These are phyloP conservation scores for Tenthredo livida DNA, from an alignment of 2,888 invertebrate genomes.

Conservation along the genomic window DNA sequence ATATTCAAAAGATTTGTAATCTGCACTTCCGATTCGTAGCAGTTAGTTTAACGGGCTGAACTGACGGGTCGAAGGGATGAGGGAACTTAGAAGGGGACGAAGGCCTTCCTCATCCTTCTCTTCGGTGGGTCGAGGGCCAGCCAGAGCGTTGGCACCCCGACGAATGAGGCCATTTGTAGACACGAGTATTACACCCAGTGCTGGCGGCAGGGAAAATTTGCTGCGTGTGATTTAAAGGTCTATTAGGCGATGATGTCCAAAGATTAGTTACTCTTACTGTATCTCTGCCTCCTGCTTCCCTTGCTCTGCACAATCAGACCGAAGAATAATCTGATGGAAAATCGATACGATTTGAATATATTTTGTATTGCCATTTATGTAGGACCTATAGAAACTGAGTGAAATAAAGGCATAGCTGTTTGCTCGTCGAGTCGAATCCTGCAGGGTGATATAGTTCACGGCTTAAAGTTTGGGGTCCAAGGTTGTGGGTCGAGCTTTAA, in stretches of 20 bases:
- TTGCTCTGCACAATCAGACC: too few species aligned
- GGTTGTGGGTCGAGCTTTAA: constrained; percentile 14
- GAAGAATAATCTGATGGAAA: neutral
- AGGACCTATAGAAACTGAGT: neutral
- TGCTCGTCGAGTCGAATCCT: neutral
- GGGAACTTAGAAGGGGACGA: constrained; percentile 53
- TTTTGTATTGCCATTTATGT: neutral
- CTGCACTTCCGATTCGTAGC: constrained; percentile 53
- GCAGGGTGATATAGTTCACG: neutral
- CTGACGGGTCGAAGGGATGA: constrained; percentile 57
- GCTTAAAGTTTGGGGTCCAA: constrained; percentile 14
- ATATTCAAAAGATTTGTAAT: constrained; percentile 23
- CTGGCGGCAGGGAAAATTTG: constrained; percentile 61
- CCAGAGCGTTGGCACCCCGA: constrained; percentile 68
- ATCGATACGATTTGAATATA: neutral
- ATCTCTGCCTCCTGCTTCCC: constrained; percentile 21
- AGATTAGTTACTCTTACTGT: constrained; percentile 68
- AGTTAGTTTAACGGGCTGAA: constrained; percentile 45
- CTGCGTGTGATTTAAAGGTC: constrained; percentile 70
- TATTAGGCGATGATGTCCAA: constrained; percentile 72
- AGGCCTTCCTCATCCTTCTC: constrained; percentile 49
- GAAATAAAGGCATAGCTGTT: neutral
- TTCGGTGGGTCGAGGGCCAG: constrained; percentile 41
- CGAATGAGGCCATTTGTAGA: constrained; percentile 72
- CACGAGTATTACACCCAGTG: constrained; percentile 69